Percentiles rank a stretch among this genome's conserved stretches.
These are phyloP conservation scores for Scyliorhinus canicula DNA, from an alignment of 2,797 vertebrate genomes.

Conservation along the genomic window DNA sequence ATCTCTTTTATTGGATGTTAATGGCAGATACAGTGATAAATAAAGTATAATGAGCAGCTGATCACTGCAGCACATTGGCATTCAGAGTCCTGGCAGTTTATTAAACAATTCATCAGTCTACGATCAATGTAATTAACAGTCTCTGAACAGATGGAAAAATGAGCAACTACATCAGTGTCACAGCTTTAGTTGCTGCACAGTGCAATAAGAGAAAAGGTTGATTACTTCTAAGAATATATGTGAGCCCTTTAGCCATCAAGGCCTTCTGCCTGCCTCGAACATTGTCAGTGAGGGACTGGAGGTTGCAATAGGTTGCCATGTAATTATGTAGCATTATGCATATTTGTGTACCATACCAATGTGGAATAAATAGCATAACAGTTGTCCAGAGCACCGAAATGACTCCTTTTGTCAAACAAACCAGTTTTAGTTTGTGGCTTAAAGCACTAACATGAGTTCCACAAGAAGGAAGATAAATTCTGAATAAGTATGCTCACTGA, in stretches of 20 bases:
- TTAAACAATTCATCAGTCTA: constrained; percentile 38
- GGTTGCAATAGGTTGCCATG: background rate
- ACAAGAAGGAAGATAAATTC: background rate
- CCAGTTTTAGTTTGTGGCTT: background rate
- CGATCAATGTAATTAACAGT: constrained; percentile 37
- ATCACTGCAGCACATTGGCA: constrained; percentile 33
- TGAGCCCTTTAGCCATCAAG: background rate
- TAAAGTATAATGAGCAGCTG: constrained; percentile 38
- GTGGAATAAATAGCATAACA: background rate
- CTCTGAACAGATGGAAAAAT: constrained; percentile 37
- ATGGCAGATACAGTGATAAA: constrained; percentile 32
- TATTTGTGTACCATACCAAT: background rate
- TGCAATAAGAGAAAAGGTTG: constrained; percentile 26
- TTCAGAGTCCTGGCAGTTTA: constrained; percentile 23
- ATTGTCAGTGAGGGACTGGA: background rate
- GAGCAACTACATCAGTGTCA: constrained; percentile 37
- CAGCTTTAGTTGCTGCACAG: constrained; percentile 29
- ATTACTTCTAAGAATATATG: constrained; percentile 29
- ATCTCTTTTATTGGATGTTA: constrained; percentile 28
- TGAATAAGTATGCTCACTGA: background rate
- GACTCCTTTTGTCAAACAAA: background rate
- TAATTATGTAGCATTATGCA: background rate
- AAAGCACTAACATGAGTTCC: background rate
- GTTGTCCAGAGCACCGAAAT: background rate
- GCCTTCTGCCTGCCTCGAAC: background rate